Evolutionary conservation across 1,140 invertebrate species (phyloP).

Genomic region (Lutraria rhynchaena): DNA sequence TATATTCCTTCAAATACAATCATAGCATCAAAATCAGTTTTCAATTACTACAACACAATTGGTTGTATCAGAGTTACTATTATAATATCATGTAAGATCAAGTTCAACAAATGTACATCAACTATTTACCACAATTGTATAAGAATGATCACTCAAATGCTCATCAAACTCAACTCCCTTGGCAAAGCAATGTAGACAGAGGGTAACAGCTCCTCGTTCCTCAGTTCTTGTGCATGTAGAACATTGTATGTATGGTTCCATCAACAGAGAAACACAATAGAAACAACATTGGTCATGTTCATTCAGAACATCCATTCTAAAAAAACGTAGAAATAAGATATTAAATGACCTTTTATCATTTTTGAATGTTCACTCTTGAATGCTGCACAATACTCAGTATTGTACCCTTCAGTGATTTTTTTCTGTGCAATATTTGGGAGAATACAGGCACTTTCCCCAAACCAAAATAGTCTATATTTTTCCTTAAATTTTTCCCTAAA

Average conservation of each 20-base stretch:
- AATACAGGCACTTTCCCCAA: too few relatives aligned
- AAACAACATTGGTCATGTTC: slow-evolving; percentile 64
- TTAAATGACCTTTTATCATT: background rate
- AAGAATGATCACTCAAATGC: slow-evolving; percentile 90
- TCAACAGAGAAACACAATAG: slow-evolving; percentile 60
- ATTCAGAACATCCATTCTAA: slow-evolving; percentile 50
- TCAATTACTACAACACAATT: too few relatives aligned
- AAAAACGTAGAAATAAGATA: background rate
- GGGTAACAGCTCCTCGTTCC: slow-evolving; percentile 74
- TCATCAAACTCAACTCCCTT: slow-evolving; percentile 86
- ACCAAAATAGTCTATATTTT: too few relatives aligned
- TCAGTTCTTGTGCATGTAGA: slow-evolving; percentile 84
- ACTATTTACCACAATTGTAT: slow-evolving; percentile 87
- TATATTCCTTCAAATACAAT: too few relatives aligned
- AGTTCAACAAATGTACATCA: slow-evolving; percentile 28
- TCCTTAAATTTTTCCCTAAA: too few relatives aligned
- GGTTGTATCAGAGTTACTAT: too few relatives aligned
- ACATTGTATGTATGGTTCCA: slow-evolving; percentile 89
- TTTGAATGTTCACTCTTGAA: background rate
- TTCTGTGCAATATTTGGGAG: too few relatives aligned
- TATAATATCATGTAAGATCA: too few relatives aligned
- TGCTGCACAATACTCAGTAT: too few relatives aligned
- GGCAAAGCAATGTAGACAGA: slow-evolving; percentile 90
- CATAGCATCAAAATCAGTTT: too few relatives aligned
- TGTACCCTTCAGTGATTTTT: too few relatives aligned